Percentiles rank a stretch among this genome's conserved stretches.
phyloP scores from a whole-genome alignment of 2,797 vertebrate species.

The Argyrosomus regius region DNA sequence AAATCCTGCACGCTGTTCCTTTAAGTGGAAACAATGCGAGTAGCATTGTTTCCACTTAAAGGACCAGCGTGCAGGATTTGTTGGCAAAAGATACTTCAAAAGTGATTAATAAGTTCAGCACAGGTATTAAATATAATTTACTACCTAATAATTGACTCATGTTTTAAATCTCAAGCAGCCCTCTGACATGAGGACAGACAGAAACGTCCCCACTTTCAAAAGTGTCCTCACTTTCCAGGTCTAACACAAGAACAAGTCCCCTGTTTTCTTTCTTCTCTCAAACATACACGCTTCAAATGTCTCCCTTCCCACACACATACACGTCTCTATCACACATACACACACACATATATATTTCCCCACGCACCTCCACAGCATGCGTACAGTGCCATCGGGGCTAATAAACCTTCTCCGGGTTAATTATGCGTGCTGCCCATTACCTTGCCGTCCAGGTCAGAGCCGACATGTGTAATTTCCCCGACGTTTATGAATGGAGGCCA shows the following conservation, averaged over 20 bases:
- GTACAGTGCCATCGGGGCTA: slow-evolving; percentile 51
- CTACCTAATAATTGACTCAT: background rate
- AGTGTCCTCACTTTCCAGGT: background rate
- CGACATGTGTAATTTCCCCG: slow-evolving; percentile 73
- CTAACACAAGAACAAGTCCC: background rate
- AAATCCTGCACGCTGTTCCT: no score
- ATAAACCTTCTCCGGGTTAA: slow-evolving; percentile 74
- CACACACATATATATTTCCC: slow-evolving; percentile 16
- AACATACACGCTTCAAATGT: background rate
- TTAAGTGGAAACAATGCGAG: no score
- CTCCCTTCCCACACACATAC: background rate
- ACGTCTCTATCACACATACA: background rate
- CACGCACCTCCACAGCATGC: slow-evolving; percentile 17
- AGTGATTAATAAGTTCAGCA: background rate
- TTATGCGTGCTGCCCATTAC: slow-evolving; percentile 69
- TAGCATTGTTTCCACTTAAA: no score
- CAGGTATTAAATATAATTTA: background rate
- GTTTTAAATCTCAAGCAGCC: background rate
- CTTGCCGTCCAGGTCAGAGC: slow-evolving; percentile 59
- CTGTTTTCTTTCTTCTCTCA: background rate
- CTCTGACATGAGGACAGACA: background rate
- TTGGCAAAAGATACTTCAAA: background rate
- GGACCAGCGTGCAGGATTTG: no score
- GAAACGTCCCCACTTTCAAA: background rate
- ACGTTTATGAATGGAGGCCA: slow-evolving; percentile 68